Conservation (phyloP, 1,140 invertebrate genomes). For the Yoshiicerus persimilis region DNA sequence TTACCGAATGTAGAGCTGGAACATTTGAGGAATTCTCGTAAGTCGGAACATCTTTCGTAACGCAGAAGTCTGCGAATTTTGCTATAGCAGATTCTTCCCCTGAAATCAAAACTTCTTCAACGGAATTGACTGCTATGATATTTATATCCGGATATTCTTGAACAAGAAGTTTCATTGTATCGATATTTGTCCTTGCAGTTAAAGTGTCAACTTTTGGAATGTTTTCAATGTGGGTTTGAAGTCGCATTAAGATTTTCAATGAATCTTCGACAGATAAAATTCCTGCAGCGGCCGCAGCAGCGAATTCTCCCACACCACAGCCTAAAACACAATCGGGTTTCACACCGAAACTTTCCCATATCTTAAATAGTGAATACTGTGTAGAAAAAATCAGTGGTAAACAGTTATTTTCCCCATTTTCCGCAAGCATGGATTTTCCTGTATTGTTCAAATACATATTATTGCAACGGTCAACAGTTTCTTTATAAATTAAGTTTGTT, state of each 20-base stretch:
- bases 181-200: background rate
- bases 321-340: constrained; percentile 9
- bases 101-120: background rate
- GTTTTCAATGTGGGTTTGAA: background rate
- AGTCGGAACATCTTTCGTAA: background rate
- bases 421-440: too few species aligned
- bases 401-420: constrained; percentile 36
- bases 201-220: background rate
- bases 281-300: background rate
- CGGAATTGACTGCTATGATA: background rate
- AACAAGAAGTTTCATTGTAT: background rate
- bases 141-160: background rate
- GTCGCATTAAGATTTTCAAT: background rate
- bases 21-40: background rate
- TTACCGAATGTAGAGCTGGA: background rate
- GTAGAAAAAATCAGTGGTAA: background rate
- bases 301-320: constrained; percentile 21
- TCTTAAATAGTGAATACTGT: background rate
- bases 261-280: background rate
- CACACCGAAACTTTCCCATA: constrained; percentile 16
- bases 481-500: too few species aligned
- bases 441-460: too few species aligned
- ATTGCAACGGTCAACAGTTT: too few species aligned
- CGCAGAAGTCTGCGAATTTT: background rate
- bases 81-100: background rate